These are phyloP conservation scores for Lymantria monacha DNA, from an alignment of 2,888 invertebrate species.

Conservation along the genomic window DNA sequence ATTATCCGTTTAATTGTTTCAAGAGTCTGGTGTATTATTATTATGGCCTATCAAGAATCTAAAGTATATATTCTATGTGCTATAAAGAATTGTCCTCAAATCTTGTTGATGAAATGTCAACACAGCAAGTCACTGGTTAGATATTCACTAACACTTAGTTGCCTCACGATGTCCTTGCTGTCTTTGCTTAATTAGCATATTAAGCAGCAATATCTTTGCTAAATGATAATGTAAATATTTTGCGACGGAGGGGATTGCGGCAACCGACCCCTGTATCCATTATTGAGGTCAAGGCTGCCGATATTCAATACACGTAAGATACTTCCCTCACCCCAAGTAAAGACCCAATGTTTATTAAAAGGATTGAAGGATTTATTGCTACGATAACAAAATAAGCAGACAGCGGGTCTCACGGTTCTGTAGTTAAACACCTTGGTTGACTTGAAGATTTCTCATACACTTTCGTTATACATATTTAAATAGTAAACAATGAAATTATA, in stretches of 20 bases:
- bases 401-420: constrained; percentile 9
- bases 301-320: constrained; percentile 52
- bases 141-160: not conserved
- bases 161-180: constrained; percentile 18
- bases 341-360: constrained; percentile 28
- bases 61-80: too few relatives aligned
- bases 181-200: constrained; percentile 17
- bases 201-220: constrained; percentile 15
- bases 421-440: not conserved
- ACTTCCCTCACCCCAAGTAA: constrained; percentile 53
- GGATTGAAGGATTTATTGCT: constrained; percentile 22
- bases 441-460: not conserved
- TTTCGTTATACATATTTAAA: not conserved
- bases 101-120: not conserved
- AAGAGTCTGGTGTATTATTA: too few relatives aligned
- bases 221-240: constrained; percentile 24
- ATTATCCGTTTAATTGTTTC: too few relatives aligned
- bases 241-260: constrained; percentile 34
- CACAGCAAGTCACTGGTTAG: not conserved
- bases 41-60: too few relatives aligned
- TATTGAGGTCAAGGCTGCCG: constrained; percentile 61
- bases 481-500: constrained; percentile 1
- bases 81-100: too few relatives aligned
- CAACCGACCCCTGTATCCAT: constrained; percentile 42
- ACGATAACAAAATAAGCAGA: constrained; percentile 26